Evolutionary conservation across 2,113 vertebrate genomes (phyloP).

Genomic region (Campylomormyrus numenius): DNA sequence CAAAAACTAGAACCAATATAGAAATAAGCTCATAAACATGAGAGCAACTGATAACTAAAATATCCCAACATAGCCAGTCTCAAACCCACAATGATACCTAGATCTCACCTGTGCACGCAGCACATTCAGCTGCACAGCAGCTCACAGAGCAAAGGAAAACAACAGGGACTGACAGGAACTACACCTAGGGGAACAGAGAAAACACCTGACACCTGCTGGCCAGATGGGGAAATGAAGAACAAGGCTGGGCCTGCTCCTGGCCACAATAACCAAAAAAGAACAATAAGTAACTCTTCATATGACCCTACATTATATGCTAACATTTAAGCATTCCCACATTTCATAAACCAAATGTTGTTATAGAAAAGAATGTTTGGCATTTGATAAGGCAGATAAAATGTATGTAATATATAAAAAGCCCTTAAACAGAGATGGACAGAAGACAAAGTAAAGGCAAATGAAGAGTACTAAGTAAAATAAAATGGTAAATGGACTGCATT

Average conservation of each 20-base stretch:
- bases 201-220: background rate
- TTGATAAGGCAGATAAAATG: background rate
- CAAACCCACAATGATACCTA: background rate
- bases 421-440: background rate
- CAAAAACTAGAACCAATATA: background rate
- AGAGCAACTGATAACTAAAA: background rate
- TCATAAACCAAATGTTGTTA: background rate
- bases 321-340: background rate
- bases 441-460: background rate
- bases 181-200: background rate
- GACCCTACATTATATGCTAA: background rate
- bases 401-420: background rate
- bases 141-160: background rate
- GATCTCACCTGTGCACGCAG: background rate
- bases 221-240: background rate
- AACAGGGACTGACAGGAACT: background rate
- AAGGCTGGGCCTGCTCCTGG: too few species aligned
- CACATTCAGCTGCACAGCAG: background rate
- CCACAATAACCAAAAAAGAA: background rate
- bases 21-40: background rate
- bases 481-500: too few species aligned
- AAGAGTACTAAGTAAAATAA: background rate
- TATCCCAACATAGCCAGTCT: background rate
- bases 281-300: background rate
- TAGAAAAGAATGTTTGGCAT: background rate